A percentile compares a stretch with the other conserved stretches of the same genome.
Conservation (phyloP, 30 jellyfish, hydroid and myxozoan species). For the Cassiopea xamachana region DNA sequence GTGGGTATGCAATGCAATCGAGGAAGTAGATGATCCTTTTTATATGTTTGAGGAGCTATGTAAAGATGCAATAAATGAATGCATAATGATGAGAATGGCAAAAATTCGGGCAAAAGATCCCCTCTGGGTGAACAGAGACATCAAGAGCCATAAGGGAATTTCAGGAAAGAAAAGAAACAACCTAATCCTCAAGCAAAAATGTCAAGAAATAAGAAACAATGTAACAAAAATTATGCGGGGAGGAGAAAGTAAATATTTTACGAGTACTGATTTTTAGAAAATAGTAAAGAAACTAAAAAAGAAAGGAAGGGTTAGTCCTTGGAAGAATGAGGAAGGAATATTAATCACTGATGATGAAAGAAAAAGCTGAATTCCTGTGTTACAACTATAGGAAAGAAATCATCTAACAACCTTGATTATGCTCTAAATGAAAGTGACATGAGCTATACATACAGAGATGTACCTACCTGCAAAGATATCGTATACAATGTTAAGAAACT, state of each 20-base stretch:
- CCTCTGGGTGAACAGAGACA: constrained; percentile 51
- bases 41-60: constrained; percentile 9
- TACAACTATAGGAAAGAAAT: background rate
- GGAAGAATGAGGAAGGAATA: background rate
- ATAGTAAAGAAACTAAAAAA: background rate
- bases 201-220: background rate
- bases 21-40: constrained; percentile 19
- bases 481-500: background rate
- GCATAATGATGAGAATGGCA: constrained; percentile 25
- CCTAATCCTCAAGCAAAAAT: background rate
- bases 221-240: background rate
- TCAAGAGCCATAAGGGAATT: constrained; percentile 2
- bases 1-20: constrained; percentile 39
- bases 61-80: constrained; percentile 27
- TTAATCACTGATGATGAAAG: background rate
- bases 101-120: constrained; percentile 15
- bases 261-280: background rate
- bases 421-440: background rate
- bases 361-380: background rate
- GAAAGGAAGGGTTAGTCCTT: background rate
- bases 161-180: background rate
- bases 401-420: background rate
- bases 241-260: background rate
- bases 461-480: background rate
- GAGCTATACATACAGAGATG: background rate